Conservation (phyloP, 2,888 invertebrate species). For the Stenichneumon culpator region DNA sequence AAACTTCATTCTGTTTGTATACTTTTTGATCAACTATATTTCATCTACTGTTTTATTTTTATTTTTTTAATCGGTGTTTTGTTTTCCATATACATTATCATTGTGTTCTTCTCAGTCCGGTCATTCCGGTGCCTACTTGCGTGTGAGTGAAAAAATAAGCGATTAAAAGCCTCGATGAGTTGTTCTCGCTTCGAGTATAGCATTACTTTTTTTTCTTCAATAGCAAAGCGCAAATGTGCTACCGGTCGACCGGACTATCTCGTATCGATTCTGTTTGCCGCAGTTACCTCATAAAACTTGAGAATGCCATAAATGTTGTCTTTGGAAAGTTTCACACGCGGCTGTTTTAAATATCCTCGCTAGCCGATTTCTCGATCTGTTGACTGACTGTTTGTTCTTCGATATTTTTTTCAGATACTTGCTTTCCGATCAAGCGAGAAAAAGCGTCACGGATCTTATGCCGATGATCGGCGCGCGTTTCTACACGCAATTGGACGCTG, state of each 20-base stretch:
- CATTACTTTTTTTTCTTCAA: not conserved
- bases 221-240: not conserved
- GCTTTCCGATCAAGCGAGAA: constrained; percentile 89
- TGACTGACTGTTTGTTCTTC: constrained; percentile 15
- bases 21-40: constrained; percentile 48
- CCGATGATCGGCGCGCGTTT: constrained; percentile 99
- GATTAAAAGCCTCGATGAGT: not conserved
- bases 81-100: not conserved
- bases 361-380: not conserved
- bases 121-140: not conserved
- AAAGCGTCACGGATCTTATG: constrained; percentile 98
- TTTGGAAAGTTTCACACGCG: not conserved
- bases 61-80: not conserved
- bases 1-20: constrained; percentile 95
- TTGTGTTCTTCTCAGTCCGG: not conserved
- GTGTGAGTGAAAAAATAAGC: not conserved
- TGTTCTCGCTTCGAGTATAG: not conserved
- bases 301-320: constrained; percentile 13
- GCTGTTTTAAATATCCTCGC: not conserved
- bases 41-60: constrained; percentile 33
- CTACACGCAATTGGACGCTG: constrained; percentile 97
- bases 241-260: not conserved
- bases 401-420: constrained; percentile 88
- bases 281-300: not conserved
- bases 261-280: not conserved